These are phyloP conservation scores for Todus mexicanus DNA, from an alignment of 2,797 vertebrate genomes.

Conservation along the genomic window DNA sequence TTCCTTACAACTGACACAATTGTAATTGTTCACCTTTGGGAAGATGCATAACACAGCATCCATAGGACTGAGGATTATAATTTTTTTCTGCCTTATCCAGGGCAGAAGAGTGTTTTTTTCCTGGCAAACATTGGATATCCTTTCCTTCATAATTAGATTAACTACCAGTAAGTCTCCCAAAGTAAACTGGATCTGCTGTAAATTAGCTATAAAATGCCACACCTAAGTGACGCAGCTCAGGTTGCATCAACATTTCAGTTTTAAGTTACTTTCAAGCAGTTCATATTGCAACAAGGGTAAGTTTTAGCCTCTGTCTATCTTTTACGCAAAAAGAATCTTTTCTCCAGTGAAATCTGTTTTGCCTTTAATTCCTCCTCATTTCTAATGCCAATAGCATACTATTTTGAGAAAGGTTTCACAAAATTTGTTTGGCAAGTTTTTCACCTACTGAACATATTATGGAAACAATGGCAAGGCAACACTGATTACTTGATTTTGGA, in stretches of 20 bases:
- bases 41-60: fast-evolving
- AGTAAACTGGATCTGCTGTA: not conserved
- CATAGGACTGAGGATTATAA: not conserved
- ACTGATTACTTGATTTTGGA: not conserved
- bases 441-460: not conserved
- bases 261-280: not conserved
- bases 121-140: not conserved
- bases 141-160: not conserved
- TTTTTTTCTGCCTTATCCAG: not conserved
- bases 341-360: not conserved
- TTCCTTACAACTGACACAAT: not conserved
- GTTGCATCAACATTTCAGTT: not conserved
- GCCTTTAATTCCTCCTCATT: not conserved
- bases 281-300: not conserved
- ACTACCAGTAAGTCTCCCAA: not conserved
- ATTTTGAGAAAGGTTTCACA: not conserved
- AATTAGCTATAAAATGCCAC: not conserved
- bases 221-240: not conserved
- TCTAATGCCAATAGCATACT: not conserved
- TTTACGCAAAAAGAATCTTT: not conserved
- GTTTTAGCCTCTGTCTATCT: not conserved
- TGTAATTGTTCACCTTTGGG: not conserved
- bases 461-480: not conserved
- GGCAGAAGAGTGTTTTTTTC: not conserved
- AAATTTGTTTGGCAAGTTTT: not conserved